Conservation (phyloP, 2,888 invertebrate species). For the Rhodophaea formosa region DNA sequence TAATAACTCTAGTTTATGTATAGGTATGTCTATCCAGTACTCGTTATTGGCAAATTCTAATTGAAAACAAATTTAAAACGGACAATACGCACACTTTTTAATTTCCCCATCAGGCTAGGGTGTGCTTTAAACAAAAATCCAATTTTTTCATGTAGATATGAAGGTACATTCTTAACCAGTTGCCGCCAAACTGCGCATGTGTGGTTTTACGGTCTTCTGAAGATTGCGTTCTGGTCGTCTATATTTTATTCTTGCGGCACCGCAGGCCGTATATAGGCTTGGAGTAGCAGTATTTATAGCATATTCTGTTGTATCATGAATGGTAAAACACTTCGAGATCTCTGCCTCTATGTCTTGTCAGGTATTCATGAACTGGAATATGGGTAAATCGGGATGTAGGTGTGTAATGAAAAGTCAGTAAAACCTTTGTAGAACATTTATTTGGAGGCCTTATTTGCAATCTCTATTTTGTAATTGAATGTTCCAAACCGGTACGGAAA, state of each 20-base stretch:
- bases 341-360: conserved; percentile 27
- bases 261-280: conserved; percentile 26
- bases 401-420: neutral
- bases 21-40: too few relatives aligned
- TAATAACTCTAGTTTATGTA: too few relatives aligned
- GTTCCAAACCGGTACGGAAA: too few relatives aligned
- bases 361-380: conserved; percentile 27
- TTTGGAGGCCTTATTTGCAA: neutral
- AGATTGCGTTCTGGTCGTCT: conserved; percentile 3
- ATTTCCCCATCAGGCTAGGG: too few relatives aligned
- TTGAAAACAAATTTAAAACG: too few relatives aligned
- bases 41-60: too few relatives aligned
- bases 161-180: too few relatives aligned
- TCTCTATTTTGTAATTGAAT: neutral
- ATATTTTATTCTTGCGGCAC: conserved; percentile 4
- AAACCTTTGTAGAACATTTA: neutral
- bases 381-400: conserved; percentile 7
- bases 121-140: too few relatives aligned
- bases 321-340: conserved; percentile 32
- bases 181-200: conserved; percentile 20
- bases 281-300: conserved; percentile 43
- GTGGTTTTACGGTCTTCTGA: neutral
- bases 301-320: conserved; percentile 33
- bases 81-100: too few relatives aligned
- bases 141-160: too few relatives aligned